A percentile compares a stretch with the other conserved stretches of the same genome.
Evolutionary conservation across 2,888 invertebrate genomes (phyloP).

Genomic region (Agrypnus murinus): DNA sequence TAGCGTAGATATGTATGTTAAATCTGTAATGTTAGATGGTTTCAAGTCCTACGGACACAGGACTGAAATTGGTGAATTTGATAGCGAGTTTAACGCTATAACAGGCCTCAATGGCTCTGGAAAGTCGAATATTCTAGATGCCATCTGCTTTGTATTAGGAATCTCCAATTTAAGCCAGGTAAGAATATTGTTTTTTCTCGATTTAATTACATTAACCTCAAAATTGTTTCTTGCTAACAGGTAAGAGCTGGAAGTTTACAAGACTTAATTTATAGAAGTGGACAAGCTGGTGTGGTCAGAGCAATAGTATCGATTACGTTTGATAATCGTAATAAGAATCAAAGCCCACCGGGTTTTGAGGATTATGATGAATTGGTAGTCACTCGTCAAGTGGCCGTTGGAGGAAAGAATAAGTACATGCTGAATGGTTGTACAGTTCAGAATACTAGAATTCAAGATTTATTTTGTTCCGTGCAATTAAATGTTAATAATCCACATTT

Average conservation of each 20-base stretch:
- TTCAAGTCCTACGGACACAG: constrained; percentile 98
- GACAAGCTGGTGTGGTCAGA: constrained; percentile 96
- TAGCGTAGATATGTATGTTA: constrained; percentile 99
- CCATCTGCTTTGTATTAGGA: constrained; percentile 98
- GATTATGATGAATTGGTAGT: constrained; percentile 93
- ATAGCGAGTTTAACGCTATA: constrained; percentile 96
- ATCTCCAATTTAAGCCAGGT: constrained; percentile 94
- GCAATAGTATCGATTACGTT: constrained; percentile 97
- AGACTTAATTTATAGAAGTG: constrained; percentile 98
- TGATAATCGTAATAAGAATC: constrained; percentile 88
- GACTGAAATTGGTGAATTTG: constrained; percentile 94
- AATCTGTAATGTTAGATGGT: constrained; percentile 94
- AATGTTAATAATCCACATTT: constrained; percentile 99
- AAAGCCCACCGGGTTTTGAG: constrained; percentile 94
- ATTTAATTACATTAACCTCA: too few species aligned
- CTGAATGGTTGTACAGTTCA: constrained; percentile 95
- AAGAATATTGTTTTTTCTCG: too few species aligned
- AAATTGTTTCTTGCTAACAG: constrained; percentile 76
- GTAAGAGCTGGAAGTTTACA: constrained; percentile 92
- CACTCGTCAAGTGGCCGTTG: constrained; percentile 91
- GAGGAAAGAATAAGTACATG: constrained; percentile 92
- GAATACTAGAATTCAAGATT: constrained; percentile 92
- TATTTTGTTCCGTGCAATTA: constrained; percentile 97
- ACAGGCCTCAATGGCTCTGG: constrained; percentile 98
- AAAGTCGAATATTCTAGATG: constrained; percentile 97